Base-by-base conservation (phyloP, 2,797 vertebrate genomes). In the Ceryle rudis region DNA sequence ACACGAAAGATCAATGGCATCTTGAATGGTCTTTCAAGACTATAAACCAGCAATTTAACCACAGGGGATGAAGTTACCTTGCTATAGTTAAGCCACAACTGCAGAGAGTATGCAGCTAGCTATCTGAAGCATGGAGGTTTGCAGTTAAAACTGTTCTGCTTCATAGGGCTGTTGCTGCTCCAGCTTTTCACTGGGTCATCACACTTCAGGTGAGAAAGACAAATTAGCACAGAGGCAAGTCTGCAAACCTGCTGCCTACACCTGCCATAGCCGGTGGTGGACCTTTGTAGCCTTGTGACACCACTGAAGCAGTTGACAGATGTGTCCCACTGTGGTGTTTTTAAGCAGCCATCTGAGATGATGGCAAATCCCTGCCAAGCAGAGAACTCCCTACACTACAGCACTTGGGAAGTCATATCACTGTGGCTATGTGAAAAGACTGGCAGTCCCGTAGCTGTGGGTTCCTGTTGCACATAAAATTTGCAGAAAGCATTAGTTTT, bases 91-190 rank as follows among this genome's bases (percentile, higher is more conserved):
- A 85, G 23, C 21, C 14, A 55, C 54, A 51, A 9, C 21, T 73
- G 19, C 46, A 65, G 52, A 28, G 26, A 7, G 9, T 7, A 4
- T 0, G 1, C n/a, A 39, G 33, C 26, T 0, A 2, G 23, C 39
- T 81, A 4, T 58, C 39, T 44, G 46, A 62, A 55, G 17, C 16
- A n/a, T 0, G 0, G 46, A 47, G 23, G 2, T 49, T 37, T 57
- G 9, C 33, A 37, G 10, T 46, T 80, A 62, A 0, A 12, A 1
- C n/a, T 44, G 11, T 33, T 39, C 23, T 57, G 42, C 35, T 33
- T 46, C 28, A 12, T 4, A 26, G 46, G 21, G 10, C 57, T 71
- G 25, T 29, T 64, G 41, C 28, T 7, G 55, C 19, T 11, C 29
- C 19, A 61, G 18, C 31, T 86, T 78, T 92, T 71, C 57, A 22